Evolutionary conservation across 2,797 vertebrate species (phyloP).

Genomic region (Sebastes hubbsi): DNA sequence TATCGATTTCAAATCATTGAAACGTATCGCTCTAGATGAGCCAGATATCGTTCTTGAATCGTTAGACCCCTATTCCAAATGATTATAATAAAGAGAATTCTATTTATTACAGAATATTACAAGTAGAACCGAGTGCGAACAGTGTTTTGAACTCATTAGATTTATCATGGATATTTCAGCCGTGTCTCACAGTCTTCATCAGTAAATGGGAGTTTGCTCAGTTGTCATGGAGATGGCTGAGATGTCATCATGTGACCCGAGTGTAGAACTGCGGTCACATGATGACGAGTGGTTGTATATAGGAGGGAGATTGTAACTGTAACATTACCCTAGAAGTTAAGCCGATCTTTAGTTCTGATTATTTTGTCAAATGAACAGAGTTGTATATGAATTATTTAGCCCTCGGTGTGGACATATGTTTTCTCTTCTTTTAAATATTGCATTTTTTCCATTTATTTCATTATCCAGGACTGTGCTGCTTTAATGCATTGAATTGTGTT

Average conservation of each 20-base stretch:
- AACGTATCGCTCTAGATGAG: no score
- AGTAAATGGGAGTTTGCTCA: not conserved
- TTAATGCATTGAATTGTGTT: not conserved
- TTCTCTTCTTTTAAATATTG: not conserved
- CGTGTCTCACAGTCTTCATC: not conserved
- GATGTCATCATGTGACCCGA: not conserved
- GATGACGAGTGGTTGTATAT: not conserved
- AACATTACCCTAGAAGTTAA: not conserved
- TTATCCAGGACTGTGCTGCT: not conserved
- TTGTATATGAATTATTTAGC: not conserved
- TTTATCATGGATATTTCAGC: not conserved
- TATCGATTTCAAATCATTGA: no score
- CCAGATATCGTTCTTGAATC: no score
- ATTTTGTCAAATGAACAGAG: not conserved
- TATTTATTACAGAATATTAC: not conserved
- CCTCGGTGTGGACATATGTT: not conserved
- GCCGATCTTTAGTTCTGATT: not conserved
- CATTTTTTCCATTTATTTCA: not conserved
- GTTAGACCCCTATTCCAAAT: no score
- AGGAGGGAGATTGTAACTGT: not conserved
- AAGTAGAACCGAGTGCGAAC: not conserved
- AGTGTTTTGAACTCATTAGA: not conserved
- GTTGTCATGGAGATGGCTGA: not conserved
- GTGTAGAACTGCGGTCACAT: not conserved
- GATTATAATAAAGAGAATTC: not conserved